Percentiles rank a stretch among this genome's conserved stretches.
Conservation (phyloP, 2,888 invertebrate genomes). For the Xanthorhoe designata region DNA sequence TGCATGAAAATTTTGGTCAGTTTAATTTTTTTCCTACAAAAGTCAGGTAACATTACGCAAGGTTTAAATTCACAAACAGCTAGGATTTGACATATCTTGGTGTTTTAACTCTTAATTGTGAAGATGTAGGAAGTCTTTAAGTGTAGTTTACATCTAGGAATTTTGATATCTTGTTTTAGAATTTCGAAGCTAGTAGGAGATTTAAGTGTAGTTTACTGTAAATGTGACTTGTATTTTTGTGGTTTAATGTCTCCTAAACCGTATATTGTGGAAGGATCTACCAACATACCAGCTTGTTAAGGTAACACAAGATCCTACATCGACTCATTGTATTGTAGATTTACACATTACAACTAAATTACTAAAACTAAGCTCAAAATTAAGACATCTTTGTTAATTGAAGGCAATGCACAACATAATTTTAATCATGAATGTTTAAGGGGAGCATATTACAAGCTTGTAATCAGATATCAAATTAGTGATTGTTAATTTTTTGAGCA, state of each 20-base stretch:
- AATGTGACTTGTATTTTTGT: conserved; percentile 84
- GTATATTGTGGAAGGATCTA: conserved; percentile 86
- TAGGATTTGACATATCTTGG: conserved; percentile 5
- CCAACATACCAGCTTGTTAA: conserved; percentile 88
- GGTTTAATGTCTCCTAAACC: conserved; percentile 84
- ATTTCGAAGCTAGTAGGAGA: conserved; percentile 13
- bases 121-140: conserved; percentile 41
- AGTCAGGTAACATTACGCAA: conserved; percentile 22
- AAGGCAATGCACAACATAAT: conserved; percentile 28
- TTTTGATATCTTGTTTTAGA: too few species aligned
- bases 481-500: neutral
- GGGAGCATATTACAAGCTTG: too few species aligned
- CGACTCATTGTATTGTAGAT: conserved; percentile 62
- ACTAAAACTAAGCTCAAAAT: neutral
- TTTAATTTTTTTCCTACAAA: neutral
- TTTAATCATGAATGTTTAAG: too few species aligned
- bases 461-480: too few species aligned
- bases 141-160: conserved; percentile 62
- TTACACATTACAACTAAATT: conserved; percentile 69
- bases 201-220: conserved; percentile 74
- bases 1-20: conserved; percentile 27
- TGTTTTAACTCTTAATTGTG: conserved; percentile 11
- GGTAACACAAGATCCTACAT: conserved; percentile 78
- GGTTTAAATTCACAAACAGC: neutral
- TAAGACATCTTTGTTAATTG: neutral